phyloP scores from a whole-genome alignment of 2,113 vertebrate species.

The Macquaria ambigua region DNA sequence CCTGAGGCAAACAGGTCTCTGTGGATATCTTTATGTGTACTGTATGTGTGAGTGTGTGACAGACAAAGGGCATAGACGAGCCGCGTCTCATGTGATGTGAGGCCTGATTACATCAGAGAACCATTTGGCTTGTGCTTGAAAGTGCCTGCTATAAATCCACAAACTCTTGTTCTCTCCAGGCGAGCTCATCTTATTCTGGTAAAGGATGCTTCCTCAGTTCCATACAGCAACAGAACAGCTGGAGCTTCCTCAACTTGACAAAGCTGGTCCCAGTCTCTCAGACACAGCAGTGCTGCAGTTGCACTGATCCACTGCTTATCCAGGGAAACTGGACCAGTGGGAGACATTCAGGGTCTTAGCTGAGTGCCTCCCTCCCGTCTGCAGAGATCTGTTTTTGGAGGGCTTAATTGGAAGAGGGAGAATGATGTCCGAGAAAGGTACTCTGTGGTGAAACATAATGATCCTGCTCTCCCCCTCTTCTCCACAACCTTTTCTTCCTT shows the following conservation, averaged over 20 bases:
- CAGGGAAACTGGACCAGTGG: constrained; percentile 78
- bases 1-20: constrained; percentile 8
- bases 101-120: constrained; percentile 61
- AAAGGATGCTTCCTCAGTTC: constrained; percentile 59
- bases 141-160: constrained; percentile 66
- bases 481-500: constrained; percentile 37
- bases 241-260: constrained; percentile 65
- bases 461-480: constrained; percentile 32
- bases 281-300: constrained; percentile 43
- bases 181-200: constrained; percentile 59
- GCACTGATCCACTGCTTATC: constrained; percentile 73
- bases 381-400: constrained; percentile 65
- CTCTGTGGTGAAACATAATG: constrained; percentile 69
- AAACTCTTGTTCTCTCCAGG: constrained; percentile 59
- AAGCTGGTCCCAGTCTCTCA: constrained; percentile 50
- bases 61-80: constrained; percentile 20
- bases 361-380: constrained; percentile 66
- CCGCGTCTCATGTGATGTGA: constrained; percentile 27
- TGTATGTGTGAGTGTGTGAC: constrained; percentile 27
- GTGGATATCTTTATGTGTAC: constrained; percentile 5
- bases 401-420: constrained; percentile 80
- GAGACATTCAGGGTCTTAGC: constrained; percentile 74
- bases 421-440: constrained; percentile 64
- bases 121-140: constrained; percentile 51
- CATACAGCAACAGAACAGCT: constrained; percentile 68